These are phyloP conservation scores for Scytalopus superciliaris DNA, from an alignment of 2,113 vertebrate genomes.

Conservation along the genomic window DNA sequence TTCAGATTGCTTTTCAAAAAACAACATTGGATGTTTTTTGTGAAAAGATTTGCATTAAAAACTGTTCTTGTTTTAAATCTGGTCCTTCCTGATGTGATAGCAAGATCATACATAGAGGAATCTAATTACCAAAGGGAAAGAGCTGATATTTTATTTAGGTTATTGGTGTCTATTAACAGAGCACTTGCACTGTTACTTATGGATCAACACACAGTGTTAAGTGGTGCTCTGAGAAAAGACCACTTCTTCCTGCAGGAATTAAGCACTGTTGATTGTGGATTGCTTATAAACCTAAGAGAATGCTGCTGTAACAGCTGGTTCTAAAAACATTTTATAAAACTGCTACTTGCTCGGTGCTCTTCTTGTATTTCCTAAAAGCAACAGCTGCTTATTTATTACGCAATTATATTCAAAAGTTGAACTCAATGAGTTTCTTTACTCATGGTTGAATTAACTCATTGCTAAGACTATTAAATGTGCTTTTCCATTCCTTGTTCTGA, in stretches of 20 bases:
- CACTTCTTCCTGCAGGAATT: neutral
- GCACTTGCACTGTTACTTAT: neutral
- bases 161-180: neutral
- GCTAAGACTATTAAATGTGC: neutral
- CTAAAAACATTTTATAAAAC: neutral
- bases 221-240: neutral
- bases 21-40: neutral
- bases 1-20: neutral
- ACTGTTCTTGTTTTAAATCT: neutral
- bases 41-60: neutral
- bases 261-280: neutral
- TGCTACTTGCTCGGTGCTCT: neutral
- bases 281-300: neutral
- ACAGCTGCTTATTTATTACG: slow-evolving; percentile 44
- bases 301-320: neutral
- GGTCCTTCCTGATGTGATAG: neutral
- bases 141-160: neutral
- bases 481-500: neutral
- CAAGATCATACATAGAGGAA: neutral
- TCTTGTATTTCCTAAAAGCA: neutral
- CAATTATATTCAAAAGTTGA: slow-evolving; percentile 31
- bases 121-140: neutral
- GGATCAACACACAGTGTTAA: neutral
- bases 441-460: slow-evolving; percentile 24
- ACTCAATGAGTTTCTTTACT: neutral